Evolutionary conservation across 2,113 vertebrate genomes (phyloP), one percentile per base, ranked within the genome.

Genomic region (Centrocercus urophasianus): DNA sequence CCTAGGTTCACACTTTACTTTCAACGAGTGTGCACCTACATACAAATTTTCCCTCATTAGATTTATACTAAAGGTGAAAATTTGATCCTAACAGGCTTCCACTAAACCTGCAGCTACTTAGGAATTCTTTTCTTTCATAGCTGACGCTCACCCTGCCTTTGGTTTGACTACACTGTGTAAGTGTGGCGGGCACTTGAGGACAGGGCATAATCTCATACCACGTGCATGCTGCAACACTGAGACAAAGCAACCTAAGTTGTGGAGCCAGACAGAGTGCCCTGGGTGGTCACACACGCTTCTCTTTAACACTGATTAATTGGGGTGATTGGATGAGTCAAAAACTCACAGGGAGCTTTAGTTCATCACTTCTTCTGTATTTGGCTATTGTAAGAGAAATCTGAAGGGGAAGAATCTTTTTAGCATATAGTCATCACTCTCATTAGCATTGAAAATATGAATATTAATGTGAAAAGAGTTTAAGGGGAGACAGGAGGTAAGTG

Each of bases 381-480:
- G 59, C 64, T 93, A 74, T 50, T 84, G 22, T 52, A 87, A 74
- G 32, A 86, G 24, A 75, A 48, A 10, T 69, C 86, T 69, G 60
- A 88, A 77, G 64, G 59, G 56, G 86, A 32, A 63, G 32, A 20
- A 85, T 85, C 74, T 84, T 93, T 88, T 88, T 48, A 57, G 67
- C 48, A 36, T 74, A 69, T 10, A 90, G 71, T 76, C 72, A 75
- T 69, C 63, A 43, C 61, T 87, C 71, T 86, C 73, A 90, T 93
- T 81, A 94, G 79, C 70, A 83, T 17, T 85, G 74, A 94, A 93
- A 69, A 94, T 77, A 80, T 71, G 32, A 69, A 73, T 66, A 86
- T 43, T 45, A 83, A 65, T 80, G 85, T 75, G 79, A 86, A 82
- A 60, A 75, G 27, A 85, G 82, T 75, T 80, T 40, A 95, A 90